phyloP scores from a whole-genome alignment of 2,888 invertebrate genomes.

The Stenchaetothrips biformis region DNA sequence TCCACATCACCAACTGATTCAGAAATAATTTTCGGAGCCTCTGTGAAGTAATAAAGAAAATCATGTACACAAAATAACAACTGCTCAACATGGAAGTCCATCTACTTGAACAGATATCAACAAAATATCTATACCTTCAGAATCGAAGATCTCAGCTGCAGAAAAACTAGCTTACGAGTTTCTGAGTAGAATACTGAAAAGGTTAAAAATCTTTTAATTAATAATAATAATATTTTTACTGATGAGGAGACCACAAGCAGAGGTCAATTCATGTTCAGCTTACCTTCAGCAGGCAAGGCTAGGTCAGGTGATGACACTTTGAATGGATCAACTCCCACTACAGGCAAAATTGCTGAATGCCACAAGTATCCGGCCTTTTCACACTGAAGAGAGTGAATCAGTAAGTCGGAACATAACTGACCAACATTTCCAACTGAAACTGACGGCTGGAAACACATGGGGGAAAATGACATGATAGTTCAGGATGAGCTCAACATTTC shows the following conservation, averaged over 20 bases:
- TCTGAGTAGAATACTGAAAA: not conserved
- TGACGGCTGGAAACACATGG: not conserved
- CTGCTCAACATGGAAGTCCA: not conserved
- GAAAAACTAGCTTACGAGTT: not conserved
- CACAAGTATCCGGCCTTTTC: slow-evolving; percentile 65
- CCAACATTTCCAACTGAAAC: slow-evolving; percentile 86
- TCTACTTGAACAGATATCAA: not conserved
- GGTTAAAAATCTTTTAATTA: not conserved
- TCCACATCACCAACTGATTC: not conserved
- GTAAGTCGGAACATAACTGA: slow-evolving; percentile 76
- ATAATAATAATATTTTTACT: not conserved
- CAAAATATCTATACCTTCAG: not conserved
- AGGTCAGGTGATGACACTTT: slow-evolving; percentile 40
- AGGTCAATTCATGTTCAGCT: no score
- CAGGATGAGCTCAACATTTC: not conserved
- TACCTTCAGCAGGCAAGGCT: not conserved
- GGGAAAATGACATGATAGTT: not conserved
- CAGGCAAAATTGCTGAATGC: slow-evolving; percentile 69
- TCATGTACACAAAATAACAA: not conserved
- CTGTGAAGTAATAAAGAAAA: not conserved
- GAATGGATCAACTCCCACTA: slow-evolving; percentile 76
- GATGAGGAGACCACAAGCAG: no score
- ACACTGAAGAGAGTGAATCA: slow-evolving; percentile 68
- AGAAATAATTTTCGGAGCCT: not conserved
- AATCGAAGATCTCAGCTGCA: not conserved